Evolutionary conservation across 2,888 invertebrate genomes (phyloP).

Genomic region (Iselma pallidipennis): DNA sequence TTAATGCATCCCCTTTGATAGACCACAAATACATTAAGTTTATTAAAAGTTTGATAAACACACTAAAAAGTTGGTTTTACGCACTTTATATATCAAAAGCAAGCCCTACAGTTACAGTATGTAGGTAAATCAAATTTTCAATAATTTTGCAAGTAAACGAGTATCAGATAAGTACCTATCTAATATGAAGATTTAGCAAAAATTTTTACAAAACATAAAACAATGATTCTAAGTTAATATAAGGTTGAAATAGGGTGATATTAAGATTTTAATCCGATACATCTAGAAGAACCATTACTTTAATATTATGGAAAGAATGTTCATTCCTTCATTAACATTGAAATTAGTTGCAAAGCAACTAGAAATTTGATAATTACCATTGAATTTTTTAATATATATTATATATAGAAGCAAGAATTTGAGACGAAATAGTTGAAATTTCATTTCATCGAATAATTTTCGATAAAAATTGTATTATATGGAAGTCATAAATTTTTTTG

Average conservation of each 20-base stretch:
- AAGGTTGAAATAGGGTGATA: neutral
- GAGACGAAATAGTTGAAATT: neutral
- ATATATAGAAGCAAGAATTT: neutral
- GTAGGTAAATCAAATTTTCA: neutral
- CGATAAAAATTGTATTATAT: no score
- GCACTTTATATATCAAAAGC: neutral
- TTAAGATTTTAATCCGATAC: neutral
- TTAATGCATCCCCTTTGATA: slow-evolving; percentile 1
- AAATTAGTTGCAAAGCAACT: neutral
- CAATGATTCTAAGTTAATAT: no score
- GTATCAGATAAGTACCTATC: no score
- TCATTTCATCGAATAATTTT: no score
- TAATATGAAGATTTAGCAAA: neutral
- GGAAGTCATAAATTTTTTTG: no score
- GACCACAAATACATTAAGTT: neutral
- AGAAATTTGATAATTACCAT: neutral
- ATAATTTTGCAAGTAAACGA: neutral
- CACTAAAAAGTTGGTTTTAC: neutral
- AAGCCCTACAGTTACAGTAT: no score
- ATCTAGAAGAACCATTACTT: neutral
- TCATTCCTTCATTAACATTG: neutral
- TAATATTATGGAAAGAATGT: neutral
- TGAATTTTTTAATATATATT: no score
- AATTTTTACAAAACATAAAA: neutral
- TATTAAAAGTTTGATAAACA: neutral